Percentiles rank a stretch among this genome's conserved stretches.
phyloP scores from a whole-genome alignment of 2,797 vertebrate genomes.

The Balearica regulorum region DNA sequence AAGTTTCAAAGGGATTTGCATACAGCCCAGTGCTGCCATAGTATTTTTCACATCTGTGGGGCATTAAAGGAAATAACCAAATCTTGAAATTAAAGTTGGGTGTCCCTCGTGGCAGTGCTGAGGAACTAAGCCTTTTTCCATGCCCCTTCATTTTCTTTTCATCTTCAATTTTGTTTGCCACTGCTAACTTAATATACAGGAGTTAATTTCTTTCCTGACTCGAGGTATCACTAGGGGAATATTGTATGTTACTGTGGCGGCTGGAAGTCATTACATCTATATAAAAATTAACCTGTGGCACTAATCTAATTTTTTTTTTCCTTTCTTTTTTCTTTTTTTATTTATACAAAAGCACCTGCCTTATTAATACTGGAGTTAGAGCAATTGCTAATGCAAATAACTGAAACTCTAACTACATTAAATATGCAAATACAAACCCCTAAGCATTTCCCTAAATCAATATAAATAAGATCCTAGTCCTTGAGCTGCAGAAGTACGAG shows the following conservation, averaged over 20 bases:
- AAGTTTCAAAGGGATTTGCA: not conserved
- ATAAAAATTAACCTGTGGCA: slow-evolving; percentile 57
- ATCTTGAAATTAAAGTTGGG: slow-evolving; percentile 23
- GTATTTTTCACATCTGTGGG: not conserved
- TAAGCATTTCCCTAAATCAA: slow-evolving; percentile 29
- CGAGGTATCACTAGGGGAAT: slow-evolving; percentile 45
- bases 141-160: slow-evolving; percentile 46
- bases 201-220: slow-evolving; percentile 63
- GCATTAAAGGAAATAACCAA: slow-evolving; percentile 34
- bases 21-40: not conserved
- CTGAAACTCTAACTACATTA: slow-evolving; percentile 40
- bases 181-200: slow-evolving; percentile 47
- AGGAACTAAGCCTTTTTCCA: slow-evolving; percentile 3
- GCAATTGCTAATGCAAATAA: slow-evolving; percentile 42
- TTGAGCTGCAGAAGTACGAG: not conserved
- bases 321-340: not conserved
- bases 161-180: slow-evolving; percentile 60
- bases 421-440: slow-evolving; percentile 19
- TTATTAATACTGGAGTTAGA: slow-evolving; percentile 20
- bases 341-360: slow-evolving; percentile 46
- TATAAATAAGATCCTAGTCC: slow-evolving; percentile 22
- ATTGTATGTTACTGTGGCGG: slow-evolving; percentile 35
- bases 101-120: not conserved
- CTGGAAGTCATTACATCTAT: slow-evolving; percentile 54
- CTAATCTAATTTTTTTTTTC: not conserved